Conservation (phyloP, 1,140 invertebrate species). For the Zaprionus gabonicus region DNA sequence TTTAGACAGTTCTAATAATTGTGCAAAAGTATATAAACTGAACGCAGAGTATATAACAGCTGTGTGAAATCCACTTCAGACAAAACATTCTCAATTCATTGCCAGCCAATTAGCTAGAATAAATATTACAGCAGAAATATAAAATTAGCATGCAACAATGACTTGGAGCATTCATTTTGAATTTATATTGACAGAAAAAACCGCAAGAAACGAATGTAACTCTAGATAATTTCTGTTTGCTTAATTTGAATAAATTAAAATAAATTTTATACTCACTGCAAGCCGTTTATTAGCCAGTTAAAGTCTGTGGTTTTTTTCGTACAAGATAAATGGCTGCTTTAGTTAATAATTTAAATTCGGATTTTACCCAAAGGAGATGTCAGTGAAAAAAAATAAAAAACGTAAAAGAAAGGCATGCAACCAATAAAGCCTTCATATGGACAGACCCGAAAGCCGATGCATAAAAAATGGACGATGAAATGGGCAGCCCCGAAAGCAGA, state of each 20-base stretch:
- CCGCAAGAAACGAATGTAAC: neutral
- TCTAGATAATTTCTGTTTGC: neutral
- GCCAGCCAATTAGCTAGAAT: neutral
- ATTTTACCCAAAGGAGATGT: conserved; percentile 64
- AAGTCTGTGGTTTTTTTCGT: conserved; percentile 28
- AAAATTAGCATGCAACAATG: neutral
- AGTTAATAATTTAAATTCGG: conserved; percentile 69
- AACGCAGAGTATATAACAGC: no score
- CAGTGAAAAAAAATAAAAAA: neutral
- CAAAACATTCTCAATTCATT: neutral
- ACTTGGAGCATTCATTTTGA: neutral
- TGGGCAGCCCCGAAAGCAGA: conserved; percentile 2
- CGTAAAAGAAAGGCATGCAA: conserved; percentile 31
- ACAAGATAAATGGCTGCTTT: conserved; percentile 59
- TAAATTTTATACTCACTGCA: neutral
- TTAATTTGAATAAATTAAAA: neutral
- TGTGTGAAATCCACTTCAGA: no score
- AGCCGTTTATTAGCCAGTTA: conserved; percentile 46
- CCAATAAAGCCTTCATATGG: conserved; percentile 39
- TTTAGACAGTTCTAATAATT: no score
- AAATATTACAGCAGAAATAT: neutral
- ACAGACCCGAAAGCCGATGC: conserved; percentile 21
- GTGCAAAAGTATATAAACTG: no score
- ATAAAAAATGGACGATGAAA: conserved; percentile 47
- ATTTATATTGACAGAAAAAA: neutral